Evolutionary conservation across 30 jellyfish, hydroid and myxozoan species (phyloP), one percentile per base, ranked within the genome.

Genomic region (Hydractinia symbiolongicarpus): DNA sequence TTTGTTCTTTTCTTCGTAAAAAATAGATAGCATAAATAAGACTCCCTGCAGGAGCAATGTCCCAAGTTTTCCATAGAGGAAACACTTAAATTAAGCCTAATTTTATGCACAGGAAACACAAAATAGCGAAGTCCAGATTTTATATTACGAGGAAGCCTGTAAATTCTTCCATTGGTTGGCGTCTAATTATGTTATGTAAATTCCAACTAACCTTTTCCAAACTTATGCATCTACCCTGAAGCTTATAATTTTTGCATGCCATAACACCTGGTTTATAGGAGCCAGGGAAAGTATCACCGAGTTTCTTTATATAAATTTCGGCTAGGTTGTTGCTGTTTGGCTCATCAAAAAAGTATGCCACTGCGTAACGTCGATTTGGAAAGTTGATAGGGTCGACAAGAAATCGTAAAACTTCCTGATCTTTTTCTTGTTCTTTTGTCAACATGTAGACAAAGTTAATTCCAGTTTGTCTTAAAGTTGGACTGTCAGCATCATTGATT

Each of bases 331-430:
- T 64, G 9, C 40, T 64, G 17, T 64, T 9, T 6, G 74, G 74
- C 17, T 64, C 74, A 6, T 64, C 74, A 4, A 64, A 64, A 44
- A 64, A 64, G 40, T 51, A 51, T 7, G 7, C 19, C 74, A 64
- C 74, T 6, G 74, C 74, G 40, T 64, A 64, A n/a, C 74, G 19
- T 64, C 6, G 19, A 7, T 51, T 64, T 64, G 74, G 74, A 64
- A n/a, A 64, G 40, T 64, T 64, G 74, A 64, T 64, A 13, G 74
- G 74, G 40, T 64, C 74, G 17, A n/a, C 40, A 44, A 64, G 40
- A 64, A 64, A 64, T 64, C 74, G 19, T 51, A 64, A 64, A 64
- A 64, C 19, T 44, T 64, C 17, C 9, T 64, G 74, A 64, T 64
- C 74, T 6, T n/a, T 7, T 51, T 64, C 74, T 64, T 64, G 74